Evolutionary conservation across 2,113 vertebrate species (phyloP), one percentile per base, ranked within the genome.

Genomic region (Thunnus maccoyii): DNA sequence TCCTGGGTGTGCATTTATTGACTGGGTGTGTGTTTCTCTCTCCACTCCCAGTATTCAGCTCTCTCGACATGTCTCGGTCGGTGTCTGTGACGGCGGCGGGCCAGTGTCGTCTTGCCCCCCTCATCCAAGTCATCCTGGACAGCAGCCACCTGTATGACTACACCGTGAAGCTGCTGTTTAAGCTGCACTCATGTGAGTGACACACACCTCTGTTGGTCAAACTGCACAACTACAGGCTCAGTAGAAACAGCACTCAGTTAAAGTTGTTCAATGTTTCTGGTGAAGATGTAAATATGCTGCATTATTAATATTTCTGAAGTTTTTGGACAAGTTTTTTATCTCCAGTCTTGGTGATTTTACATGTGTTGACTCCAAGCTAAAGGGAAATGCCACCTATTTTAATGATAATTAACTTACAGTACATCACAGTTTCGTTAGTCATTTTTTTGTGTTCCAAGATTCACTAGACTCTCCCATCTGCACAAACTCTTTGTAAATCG

Each of bases 111-210:
- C 94, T 99, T 20, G 98, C 98, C 9, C 98, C 98, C 0, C 96
- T 99, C 72, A 99, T 99, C 88, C 98, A 99, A 91, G 98, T 99
- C 75, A 98, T 99, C 81, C 82, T 98, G 90, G 98, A 99, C 95
- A 94, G 94, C 93, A 99, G 98, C 94, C 97, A 99, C 88, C 96
- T 99, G 84, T 99, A 99, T 0, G 97, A 99, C 91, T 99, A 99
- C 93, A 98, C 96, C 0, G 98, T 99, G 89, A 99, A 99, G 90
- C 96, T 99, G 58, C 97, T 99, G 88, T 99, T 99, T 94, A 99
- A 99, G 88, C 96, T 99, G 22, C 98, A 99, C 87, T 99, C 97
- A 87, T 99, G 98, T 99, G 90, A 99, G 98, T 97, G 25, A 20
- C 14, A 2, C 72, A 22, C 56, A n/a, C 52, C 58, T 60, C 82